These are phyloP conservation scores for Cordilura impudica DNA, from an alignment of 2,888 invertebrate genomes.

Conservation along the genomic window DNA sequence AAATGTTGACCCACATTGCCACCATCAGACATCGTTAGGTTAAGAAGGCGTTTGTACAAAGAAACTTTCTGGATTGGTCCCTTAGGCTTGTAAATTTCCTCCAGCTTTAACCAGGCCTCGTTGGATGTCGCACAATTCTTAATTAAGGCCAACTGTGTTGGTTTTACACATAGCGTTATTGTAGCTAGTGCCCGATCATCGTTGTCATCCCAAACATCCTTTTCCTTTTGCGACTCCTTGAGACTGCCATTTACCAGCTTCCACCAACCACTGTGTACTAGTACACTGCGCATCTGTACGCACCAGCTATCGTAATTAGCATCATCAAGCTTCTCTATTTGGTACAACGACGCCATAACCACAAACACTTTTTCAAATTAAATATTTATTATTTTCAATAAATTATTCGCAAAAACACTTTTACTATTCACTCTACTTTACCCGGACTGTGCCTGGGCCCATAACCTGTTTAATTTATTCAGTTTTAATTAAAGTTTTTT, in stretches of 20 bases:
- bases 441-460: no score
- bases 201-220: no score
- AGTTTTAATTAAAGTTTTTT: no score
- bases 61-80: conserved; percentile 50
- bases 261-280: conserved; percentile 15
- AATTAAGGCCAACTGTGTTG: conserved; percentile 25
- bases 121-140: conserved; percentile 26
- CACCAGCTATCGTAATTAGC: conserved; percentile 13
- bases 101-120: conserved; percentile 30
- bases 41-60: conserved; percentile 58
- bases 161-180: conserved; percentile 30
- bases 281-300: conserved; percentile 4
- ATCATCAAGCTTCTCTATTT: conserved; percentile 8
- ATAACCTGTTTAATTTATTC: no score
- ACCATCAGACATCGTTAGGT: conserved; percentile 2
- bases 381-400: no score
- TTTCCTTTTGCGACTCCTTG: neutral
- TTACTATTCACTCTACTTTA: no score
- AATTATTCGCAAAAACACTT: no score
- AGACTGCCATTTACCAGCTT: neutral
- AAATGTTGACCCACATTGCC: conserved; percentile 24
- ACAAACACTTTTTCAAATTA: no score
- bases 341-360: neutral
- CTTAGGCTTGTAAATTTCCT: conserved; percentile 17
- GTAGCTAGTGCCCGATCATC: conserved; percentile 32